Evolutionary conservation across 2,797 vertebrate genomes (phyloP).

Genomic region (Karalla daura): DNA sequence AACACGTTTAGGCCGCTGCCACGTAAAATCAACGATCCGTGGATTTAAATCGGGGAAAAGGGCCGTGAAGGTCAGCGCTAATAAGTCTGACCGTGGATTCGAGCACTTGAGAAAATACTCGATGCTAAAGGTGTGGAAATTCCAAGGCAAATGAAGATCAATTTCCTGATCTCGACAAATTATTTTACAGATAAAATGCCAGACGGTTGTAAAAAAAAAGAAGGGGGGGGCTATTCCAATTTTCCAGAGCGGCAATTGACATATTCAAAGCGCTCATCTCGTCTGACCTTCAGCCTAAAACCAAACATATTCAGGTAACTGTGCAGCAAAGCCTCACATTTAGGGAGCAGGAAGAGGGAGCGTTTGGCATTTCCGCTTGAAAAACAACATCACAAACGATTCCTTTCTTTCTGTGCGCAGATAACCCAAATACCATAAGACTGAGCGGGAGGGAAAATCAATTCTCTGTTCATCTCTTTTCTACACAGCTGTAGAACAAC

Average conservation of each 20-base stretch:
- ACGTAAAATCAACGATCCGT: too few relatives aligned
- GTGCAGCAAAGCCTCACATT: background rate
- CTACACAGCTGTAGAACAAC: background rate
- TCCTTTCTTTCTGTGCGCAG: background rate
- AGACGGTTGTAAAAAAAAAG: background rate
- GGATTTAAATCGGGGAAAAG: too few relatives aligned
- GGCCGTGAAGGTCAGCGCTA: too few relatives aligned
- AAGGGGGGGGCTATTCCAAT: background rate
- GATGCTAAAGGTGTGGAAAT: too few relatives aligned
- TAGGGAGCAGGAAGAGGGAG: background rate
- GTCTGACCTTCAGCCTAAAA: accelerated
- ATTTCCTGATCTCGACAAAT: too few relatives aligned
- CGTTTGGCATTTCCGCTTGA: background rate
- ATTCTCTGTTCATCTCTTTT: slow-evolving; percentile 1
- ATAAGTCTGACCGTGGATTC: too few relatives aligned
- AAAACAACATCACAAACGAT: background rate
- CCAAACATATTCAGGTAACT: background rate
- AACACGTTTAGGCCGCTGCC: too few relatives aligned
- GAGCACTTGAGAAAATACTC: too few relatives aligned
- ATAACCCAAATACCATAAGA: too few relatives aligned
- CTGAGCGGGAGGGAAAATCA: background rate
- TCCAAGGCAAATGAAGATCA: too few relatives aligned
- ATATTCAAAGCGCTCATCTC: background rate
- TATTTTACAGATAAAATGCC: too few relatives aligned
- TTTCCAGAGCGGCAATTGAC: background rate